Evolutionary conservation across 1,140 invertebrate genomes (phyloP).

Genomic region (Prorops nasuta): DNA sequence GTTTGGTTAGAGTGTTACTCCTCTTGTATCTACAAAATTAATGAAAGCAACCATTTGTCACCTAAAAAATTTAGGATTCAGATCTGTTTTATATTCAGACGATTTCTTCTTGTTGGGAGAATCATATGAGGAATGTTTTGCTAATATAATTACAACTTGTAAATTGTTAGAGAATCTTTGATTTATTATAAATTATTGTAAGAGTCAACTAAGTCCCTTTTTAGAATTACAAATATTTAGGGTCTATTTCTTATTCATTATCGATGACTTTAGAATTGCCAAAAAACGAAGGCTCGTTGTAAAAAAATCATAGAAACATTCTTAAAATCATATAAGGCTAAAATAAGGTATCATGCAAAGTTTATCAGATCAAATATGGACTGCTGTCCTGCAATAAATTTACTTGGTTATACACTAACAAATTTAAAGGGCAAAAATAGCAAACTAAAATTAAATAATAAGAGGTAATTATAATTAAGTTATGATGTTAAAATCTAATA

Average conservation of each 20-base stretch:
- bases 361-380: conserved; percentile 11
- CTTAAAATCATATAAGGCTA: background rate
- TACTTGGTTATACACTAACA: conserved; percentile 18
- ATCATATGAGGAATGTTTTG: background rate
- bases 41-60: conserved; percentile 20
- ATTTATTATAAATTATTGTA: conserved; percentile 9
- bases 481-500: background rate
- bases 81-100: conserved; percentile 1
- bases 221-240: conserved; percentile 3
- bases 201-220: background rate
- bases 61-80: background rate
- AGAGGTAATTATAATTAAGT: background rate
- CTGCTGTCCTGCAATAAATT: conserved; percentile 14
- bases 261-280: background rate
- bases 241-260: background rate
- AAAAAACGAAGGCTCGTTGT: background rate
- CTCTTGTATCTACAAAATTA: conserved; percentile 25
- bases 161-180: conserved; percentile 6
- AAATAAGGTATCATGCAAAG: conserved; percentile 19
- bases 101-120: conserved; percentile 3
- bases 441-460: background rate
- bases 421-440: conserved; percentile 15
- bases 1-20: conserved; percentile 19
- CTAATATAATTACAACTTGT: background rate
- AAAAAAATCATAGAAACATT: background rate